A percentile compares a stretch with the other conserved stretches of the same genome.
phyloP scores from a whole-genome alignment of 1,140 invertebrate genomes.

The Brachionus rubens region DNA sequence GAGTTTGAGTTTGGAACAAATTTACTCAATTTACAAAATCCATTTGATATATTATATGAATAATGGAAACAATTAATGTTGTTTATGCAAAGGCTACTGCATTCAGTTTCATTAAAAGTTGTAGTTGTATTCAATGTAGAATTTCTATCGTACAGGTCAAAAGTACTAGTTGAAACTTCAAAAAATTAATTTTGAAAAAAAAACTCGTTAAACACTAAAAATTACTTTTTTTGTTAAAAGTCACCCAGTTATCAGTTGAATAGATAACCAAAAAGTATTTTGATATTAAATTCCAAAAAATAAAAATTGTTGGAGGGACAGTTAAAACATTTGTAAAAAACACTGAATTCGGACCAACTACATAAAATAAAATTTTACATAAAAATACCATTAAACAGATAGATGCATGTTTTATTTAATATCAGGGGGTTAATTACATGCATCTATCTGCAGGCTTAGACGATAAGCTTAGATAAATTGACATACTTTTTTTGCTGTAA shows the following conservation, averaged over 20 bases:
- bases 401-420: no score
- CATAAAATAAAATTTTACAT: no score
- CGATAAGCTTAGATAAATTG: no score
- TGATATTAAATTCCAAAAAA: not conserved
- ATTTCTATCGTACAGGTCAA: not conserved
- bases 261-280: conserved; percentile 4
- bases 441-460: no score
- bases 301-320: not conserved
- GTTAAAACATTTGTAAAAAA: no score
- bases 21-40: not conserved
- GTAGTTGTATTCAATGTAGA: not conserved
- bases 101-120: not conserved
- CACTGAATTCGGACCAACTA: no score
- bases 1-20: not conserved
- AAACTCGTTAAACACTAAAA: not conserved
- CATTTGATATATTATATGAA: not conserved
- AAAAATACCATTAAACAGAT: no score
- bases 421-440: no score
- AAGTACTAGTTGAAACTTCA: not conserved
- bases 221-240: not conserved
- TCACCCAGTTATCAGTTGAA: not conserved
- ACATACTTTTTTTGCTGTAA: not conserved
- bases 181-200: not conserved
- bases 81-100: not conserved
- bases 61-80: not conserved